phyloP scores from a whole-genome alignment of 2,888 invertebrate species.

The Nemotelus pantherinus region DNA sequence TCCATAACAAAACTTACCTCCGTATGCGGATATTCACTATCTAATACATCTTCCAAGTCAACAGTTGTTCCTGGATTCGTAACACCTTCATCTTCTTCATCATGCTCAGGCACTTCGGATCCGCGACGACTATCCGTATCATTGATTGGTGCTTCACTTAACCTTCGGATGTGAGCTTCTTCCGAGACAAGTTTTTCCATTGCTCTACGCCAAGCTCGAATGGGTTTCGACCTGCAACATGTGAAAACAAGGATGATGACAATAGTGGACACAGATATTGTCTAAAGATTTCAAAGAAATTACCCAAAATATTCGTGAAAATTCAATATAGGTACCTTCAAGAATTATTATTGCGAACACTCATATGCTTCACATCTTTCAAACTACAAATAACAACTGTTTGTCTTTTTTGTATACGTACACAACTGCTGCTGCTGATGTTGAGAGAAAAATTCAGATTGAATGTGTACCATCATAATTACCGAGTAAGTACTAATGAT shows the following conservation, averaged over 20 bases:
- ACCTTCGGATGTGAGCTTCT: constrained; percentile 45
- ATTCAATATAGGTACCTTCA: too few species aligned
- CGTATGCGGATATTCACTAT: constrained; percentile 52
- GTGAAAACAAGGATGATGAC: background rate
- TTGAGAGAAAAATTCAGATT: background rate
- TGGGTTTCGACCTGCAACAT: constrained; percentile 43
- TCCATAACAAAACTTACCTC: constrained; percentile 55
- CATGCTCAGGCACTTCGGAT: constrained; percentile 11
- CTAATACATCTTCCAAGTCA: constrained; percentile 52
- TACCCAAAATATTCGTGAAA: too few species aligned
- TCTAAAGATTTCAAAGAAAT: too few species aligned
- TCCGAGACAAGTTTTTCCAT: constrained; percentile 51
- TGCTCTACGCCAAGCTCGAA: constrained; percentile 49
- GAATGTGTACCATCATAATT: constrained; percentile 2
- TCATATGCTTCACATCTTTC: too few species aligned
- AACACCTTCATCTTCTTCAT: constrained; percentile 50
- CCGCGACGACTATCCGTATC: constrained; percentile 6
- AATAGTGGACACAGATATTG: background rate
- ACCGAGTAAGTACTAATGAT: constrained; percentile 8
- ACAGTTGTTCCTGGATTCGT: constrained; percentile 52
- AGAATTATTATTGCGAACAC: too few species aligned
- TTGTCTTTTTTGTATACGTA: too few species aligned
- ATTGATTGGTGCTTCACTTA: constrained; percentile 43
- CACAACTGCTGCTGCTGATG: too few species aligned
- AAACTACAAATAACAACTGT: too few species aligned